Evolutionary conservation across 2,888 invertebrate genomes (phyloP).

Genomic region (Eupithecia subumbrata): DNA sequence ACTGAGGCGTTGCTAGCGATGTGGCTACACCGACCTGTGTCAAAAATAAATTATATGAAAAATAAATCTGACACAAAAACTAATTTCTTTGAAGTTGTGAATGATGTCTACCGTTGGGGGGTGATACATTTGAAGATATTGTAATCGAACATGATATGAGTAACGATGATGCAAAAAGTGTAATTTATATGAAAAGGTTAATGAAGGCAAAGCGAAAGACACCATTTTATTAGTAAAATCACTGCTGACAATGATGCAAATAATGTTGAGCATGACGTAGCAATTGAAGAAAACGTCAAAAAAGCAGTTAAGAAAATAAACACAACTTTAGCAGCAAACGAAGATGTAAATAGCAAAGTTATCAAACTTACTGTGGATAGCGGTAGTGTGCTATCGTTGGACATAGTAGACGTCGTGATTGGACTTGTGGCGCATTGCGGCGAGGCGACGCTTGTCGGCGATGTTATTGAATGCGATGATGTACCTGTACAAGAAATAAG

Average conservation of each 20-base stretch:
- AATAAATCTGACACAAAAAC: not conserved
- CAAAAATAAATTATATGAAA: not conserved
- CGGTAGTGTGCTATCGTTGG: constrained; percentile 72
- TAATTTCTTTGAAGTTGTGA: not conserved
- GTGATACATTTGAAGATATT: not conserved
- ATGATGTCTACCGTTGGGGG: not conserved
- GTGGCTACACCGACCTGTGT: constrained; percentile 65
- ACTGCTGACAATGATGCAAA: not conserved
- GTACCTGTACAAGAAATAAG: constrained; percentile 58
- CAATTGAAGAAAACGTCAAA: not conserved
- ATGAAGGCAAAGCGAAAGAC: not conserved
- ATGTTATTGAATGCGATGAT: constrained; percentile 78
- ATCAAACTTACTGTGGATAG: constrained; percentile 57
- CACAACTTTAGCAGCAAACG: not conserved
- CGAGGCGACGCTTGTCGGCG: constrained; percentile 75
- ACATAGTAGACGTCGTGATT: constrained; percentile 78
- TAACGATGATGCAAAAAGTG: not conserved
- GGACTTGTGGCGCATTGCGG: constrained; percentile 78
- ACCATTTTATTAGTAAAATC: not conserved
- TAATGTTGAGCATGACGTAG: not conserved
- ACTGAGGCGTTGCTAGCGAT: constrained; percentile 76
- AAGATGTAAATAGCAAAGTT: not conserved
- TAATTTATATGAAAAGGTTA: not conserved
- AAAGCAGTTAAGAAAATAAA: not conserved
- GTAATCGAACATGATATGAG: not conserved